Conservation (phyloP, 2,797 vertebrate species). For the Melanotaenia nigrans region DNA sequence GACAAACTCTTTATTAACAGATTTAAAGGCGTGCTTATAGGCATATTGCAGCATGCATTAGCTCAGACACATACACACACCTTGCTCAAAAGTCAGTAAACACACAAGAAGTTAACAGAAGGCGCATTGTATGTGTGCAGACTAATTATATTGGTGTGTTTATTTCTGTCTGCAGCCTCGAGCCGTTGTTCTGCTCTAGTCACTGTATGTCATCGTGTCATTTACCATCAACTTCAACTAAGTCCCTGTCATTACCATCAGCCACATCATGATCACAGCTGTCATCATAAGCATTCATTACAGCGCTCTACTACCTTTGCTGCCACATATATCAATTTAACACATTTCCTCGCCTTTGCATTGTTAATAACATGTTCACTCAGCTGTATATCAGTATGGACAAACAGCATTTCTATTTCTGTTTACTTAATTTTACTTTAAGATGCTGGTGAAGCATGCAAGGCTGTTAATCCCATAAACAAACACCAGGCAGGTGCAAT, state of each 20-base stretch:
- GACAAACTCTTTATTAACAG: conserved; percentile 35
- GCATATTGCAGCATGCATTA: conserved; percentile 20
- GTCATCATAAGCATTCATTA: conserved; percentile 50
- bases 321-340: conserved; percentile 38
- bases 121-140: conserved; percentile 22
- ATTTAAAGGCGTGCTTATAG: conserved; percentile 3
- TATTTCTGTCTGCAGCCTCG: conserved; percentile 62
- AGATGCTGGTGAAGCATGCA: too few relatives aligned
- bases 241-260: conserved; percentile 64
- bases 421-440: too few relatives aligned
- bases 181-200: conserved; percentile 62
- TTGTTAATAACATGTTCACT: conserved; percentile 53
- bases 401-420: too few relatives aligned
- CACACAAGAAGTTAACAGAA: conserved; percentile 36
- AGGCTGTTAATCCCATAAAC: too few relatives aligned
- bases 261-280: conserved; percentile 37
- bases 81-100: conserved; percentile 35
- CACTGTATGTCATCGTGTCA: conserved; percentile 69
- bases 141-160: conserved; percentile 62
- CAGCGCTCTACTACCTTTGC: conserved; percentile 4
- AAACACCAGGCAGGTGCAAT: too few relatives aligned
- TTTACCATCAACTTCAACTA: conserved; percentile 65
- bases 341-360: conserved; percentile 15
- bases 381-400: conserved; percentile 15
- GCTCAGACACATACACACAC: conserved; percentile 23